Percentiles rank a stretch among this genome's conserved stretches.
phyloP scores from a whole-genome alignment of 2,888 invertebrate genomes.

The Cryptus viduatorius region DNA sequence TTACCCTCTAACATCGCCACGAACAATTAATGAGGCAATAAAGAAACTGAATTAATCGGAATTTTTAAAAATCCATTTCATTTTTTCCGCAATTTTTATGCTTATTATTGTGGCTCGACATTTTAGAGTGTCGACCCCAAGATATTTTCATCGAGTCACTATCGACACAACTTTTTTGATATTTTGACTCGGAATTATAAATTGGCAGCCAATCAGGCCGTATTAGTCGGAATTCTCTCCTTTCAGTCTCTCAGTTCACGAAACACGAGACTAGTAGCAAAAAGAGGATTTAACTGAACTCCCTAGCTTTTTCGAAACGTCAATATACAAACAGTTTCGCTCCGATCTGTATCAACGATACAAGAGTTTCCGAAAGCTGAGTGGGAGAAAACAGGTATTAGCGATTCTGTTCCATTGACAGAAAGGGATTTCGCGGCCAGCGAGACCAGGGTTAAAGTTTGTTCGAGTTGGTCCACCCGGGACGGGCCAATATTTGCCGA shows the following conservation, averaged over 20 bases:
- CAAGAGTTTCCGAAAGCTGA: neutral
- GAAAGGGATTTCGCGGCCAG: constrained; percentile 32
- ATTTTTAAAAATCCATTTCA: too few species aligned
- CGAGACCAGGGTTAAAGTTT: constrained; percentile 44
- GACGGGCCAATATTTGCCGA: constrained; percentile 52
- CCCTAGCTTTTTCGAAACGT: neutral
- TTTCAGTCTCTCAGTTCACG: neutral
- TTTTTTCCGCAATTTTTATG: too few species aligned
- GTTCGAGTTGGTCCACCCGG: constrained; percentile 45
- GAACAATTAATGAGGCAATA: too few species aligned
- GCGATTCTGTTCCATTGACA: constrained; percentile 19
- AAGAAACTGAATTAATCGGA: too few species aligned
- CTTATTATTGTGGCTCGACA: too few species aligned
- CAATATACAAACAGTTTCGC: neutral
- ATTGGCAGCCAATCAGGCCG: too few species aligned
- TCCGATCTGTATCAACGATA: neutral
- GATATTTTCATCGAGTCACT: too few species aligned
- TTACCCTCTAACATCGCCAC: neutral
- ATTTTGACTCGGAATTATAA: too few species aligned
- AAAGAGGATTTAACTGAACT: neutral
- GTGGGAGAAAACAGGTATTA: constrained; percentile 13
- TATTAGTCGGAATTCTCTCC: too few species aligned
- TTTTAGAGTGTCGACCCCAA: too few species aligned
- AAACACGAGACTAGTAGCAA: neutral
- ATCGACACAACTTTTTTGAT: too few species aligned